Conservation (phyloP, 2,797 vertebrate genomes). For the Agapornis canus region DNA sequence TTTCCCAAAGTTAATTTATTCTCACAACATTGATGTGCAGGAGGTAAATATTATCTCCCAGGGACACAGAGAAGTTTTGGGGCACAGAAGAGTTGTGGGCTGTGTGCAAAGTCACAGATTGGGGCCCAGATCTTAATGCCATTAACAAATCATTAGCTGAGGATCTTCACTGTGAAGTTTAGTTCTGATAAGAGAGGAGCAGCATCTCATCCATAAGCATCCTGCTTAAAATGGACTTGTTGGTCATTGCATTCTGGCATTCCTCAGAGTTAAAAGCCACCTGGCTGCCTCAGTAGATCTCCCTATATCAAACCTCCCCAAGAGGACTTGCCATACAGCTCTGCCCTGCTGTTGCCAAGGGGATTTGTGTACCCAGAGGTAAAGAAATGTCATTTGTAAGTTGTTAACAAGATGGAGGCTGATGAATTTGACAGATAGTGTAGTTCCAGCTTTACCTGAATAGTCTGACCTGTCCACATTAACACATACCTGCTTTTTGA, state of each 20-base stretch:
- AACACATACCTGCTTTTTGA: background rate
- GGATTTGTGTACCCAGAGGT: background rate
- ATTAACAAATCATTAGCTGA: conserved; percentile 18
- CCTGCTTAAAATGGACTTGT: background rate
- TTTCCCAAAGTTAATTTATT: conserved; percentile 64
- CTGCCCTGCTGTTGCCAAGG: background rate
- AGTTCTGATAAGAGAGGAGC: background rate
- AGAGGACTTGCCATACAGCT: background rate
- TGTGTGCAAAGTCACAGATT: background rate
- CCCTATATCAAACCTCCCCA: background rate
- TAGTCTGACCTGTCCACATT: background rate
- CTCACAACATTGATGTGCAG: conserved; percentile 45
- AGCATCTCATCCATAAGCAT: background rate
- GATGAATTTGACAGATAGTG: background rate
- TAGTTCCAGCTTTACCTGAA: background rate
- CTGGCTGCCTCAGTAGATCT: background rate
- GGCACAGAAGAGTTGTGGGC: background rate
- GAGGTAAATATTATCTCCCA: conserved; percentile 63
- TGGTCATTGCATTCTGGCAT: background rate
- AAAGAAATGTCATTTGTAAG: background rate
- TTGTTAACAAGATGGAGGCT: background rate
- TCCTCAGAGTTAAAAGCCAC: background rate
- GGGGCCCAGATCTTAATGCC: background rate
- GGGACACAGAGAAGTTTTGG: conserved; percentile 27
- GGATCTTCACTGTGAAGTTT: rapidly evolving